Base-by-base conservation (phyloP, 2,888 invertebrate genomes). In the Stenodera caucasica region DNA sequence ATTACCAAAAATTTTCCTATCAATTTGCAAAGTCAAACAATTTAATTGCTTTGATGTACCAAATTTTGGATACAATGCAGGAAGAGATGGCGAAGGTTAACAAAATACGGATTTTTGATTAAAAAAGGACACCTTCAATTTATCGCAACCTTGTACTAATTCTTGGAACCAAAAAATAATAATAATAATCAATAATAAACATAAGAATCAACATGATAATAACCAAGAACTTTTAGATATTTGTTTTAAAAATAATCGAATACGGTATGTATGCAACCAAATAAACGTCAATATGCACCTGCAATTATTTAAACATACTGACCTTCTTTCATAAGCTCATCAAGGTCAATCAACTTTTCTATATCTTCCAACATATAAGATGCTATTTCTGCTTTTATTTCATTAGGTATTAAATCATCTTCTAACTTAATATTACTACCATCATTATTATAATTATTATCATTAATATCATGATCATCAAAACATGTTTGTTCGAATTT, bases 261-360 rank as follows among this genome's bases (percentile, higher is more conserved):
- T n/a, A n/a, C n/a, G n/a, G 18, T 8, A 45, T 21, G 45, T n/a
- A 45, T 18, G n/a, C 50, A 14, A 15, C 23, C 30, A 50, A 26
- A 29, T 45, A 2, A 30, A 12, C 15, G 6, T 2, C 18, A 32
- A 14, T 21, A 29, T 54, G 9, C 29, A 45, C 30, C n/a, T 37
- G 23, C 11, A 23, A 54, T 35, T n/a, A 54, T n/a, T 12, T 11
- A 35, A 54, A 7, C 2, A 49, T 64, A 61, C 66, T 35, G 37
- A 77, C 88, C 88, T 84, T 86, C 86, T 82, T 88, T 88, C 78
- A 86, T 87, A 80, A 85, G 85, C 74, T 84, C 86, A 73, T 89
- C 88, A 68, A 89, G 81, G 67, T 79, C 76, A 61, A 78, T 77
- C 11, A 81, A 67, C 32, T 77, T 76, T 49, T 81, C 80, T 60